These are phyloP conservation scores for Beroe ovata DNA, from an alignment of 37 sponge, comb jelly and placozoan genomes.

Conservation along the genomic window DNA sequence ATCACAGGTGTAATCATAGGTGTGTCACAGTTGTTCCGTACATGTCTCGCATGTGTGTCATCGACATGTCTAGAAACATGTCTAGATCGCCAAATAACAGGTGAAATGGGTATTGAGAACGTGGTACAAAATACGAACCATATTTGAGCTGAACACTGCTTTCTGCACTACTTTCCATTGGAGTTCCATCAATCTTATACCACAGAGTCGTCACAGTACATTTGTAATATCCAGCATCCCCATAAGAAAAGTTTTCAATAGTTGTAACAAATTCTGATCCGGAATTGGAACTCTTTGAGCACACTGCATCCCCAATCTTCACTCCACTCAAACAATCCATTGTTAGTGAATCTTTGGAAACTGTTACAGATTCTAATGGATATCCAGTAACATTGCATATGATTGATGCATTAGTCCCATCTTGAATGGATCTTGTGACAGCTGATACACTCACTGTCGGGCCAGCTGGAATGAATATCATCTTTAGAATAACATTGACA, in stretches of 20 bases:
- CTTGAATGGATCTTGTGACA: not conserved
- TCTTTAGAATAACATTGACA: too few relatives aligned
- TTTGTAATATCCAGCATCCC: not conserved
- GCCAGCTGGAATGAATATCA: conserved; percentile 16
- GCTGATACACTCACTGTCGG: not conserved
- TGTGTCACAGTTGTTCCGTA: too few relatives aligned
- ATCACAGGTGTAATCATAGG: too few relatives aligned
- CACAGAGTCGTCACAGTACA: not conserved
- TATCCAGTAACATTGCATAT: conserved; percentile 31
- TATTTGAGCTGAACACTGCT: not conserved
- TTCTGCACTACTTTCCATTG: not conserved
- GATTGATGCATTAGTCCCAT: not conserved
- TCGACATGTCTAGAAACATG: too few relatives aligned
- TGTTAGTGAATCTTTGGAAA: not conserved
- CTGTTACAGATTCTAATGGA: conserved; percentile 18
- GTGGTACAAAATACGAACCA: not conserved
- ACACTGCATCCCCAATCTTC: not conserved
- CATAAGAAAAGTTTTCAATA: not conserved
- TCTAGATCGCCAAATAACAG: too few relatives aligned
- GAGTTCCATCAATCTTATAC: conserved; percentile 20
- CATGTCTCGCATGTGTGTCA: too few relatives aligned
- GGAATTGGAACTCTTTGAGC: not conserved
- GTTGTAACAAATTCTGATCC: not conserved
- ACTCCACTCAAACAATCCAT: not conserved
- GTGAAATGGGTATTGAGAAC: too few relatives aligned